Percentiles rank a stretch among this genome's conserved stretches.
Evolutionary conservation across 2,113 vertebrate species (phyloP).

Genomic region (Orycteropus afer): DNA sequence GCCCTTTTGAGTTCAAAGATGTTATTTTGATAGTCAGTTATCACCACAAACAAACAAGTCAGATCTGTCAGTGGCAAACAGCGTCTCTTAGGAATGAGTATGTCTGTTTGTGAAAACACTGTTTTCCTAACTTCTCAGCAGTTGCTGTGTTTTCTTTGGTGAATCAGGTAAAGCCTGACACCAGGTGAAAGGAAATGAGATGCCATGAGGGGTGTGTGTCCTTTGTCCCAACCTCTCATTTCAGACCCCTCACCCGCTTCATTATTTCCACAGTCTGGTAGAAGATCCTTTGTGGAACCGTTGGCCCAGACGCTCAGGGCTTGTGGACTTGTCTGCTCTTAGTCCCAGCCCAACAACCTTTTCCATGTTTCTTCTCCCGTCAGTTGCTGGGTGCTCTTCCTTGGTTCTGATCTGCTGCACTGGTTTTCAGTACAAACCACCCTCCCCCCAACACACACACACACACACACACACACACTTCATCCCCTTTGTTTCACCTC

Average conservation of each 20-base stretch:
- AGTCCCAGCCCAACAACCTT: neutral
- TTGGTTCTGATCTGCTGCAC: neutral
- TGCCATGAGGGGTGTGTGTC: neutral
- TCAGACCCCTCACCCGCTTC: neutral
- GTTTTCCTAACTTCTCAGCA: constrained; percentile 25
- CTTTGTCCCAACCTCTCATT: neutral
- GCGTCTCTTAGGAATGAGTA: constrained; percentile 2
- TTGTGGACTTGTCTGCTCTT: neutral
- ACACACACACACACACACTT: too few relatives aligned
- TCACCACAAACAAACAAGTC: constrained; percentile 37
- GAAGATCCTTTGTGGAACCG: neutral
- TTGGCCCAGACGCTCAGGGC: neutral
- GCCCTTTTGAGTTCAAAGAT: constrained; percentile 49
- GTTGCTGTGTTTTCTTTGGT: neutral
- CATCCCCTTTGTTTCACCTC: constrained; percentile 56
- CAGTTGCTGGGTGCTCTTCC: neutral
- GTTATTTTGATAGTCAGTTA: neutral
- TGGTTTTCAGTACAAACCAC: neutral
- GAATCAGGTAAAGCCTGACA: neutral
- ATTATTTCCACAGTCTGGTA: neutral
- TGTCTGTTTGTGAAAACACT: constrained; percentile 7
- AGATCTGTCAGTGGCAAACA: neutral
- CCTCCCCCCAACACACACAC: too few relatives aligned
- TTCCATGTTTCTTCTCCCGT: neutral
- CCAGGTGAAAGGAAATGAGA: neutral